A percentile compares a stretch with the other conserved stretches of the same genome.
Conservation (phyloP, 2,113 vertebrate species). For the Microcebus lehilahytsara region DNA sequence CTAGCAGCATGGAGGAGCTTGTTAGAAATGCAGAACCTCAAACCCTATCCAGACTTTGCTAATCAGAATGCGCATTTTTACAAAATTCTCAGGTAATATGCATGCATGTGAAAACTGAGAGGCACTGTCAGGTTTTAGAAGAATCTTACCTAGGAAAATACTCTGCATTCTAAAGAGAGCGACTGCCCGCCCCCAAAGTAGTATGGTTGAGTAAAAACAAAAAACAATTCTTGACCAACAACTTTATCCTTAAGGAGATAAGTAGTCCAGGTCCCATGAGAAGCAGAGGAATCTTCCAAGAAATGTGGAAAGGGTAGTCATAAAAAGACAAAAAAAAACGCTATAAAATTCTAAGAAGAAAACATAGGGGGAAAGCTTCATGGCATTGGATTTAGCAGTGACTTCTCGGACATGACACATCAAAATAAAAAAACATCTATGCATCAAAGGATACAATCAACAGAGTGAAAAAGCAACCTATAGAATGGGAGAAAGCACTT, state of each 20-base stretch:
- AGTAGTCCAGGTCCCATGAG: background rate
- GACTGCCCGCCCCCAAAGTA: background rate
- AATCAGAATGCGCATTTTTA: background rate
- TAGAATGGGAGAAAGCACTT: background rate
- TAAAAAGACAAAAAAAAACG: background rate
- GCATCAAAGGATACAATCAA: background rate
- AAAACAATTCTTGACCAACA: background rate
- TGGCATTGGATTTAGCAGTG: background rate
- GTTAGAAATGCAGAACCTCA: background rate
- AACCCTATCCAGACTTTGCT: background rate
- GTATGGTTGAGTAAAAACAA: background rate
- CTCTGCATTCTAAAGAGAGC: background rate
- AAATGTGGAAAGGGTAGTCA: background rate
- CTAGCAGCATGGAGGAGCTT: background rate
- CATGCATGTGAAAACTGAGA: background rate
- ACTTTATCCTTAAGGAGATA: background rate
- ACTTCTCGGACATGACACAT: background rate
- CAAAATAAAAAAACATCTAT: background rate
- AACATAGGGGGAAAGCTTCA: background rate
- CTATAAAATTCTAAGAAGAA: slow-evolving; percentile 15
- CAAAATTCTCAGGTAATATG: background rate
- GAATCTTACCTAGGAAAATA: background rate
- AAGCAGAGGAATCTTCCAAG: background rate
- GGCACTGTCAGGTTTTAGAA: slow-evolving; percentile 6
- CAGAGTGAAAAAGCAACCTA: background rate